phyloP scores from a whole-genome alignment of 2,888 invertebrate species.

The Chrysolina americana region DNA sequence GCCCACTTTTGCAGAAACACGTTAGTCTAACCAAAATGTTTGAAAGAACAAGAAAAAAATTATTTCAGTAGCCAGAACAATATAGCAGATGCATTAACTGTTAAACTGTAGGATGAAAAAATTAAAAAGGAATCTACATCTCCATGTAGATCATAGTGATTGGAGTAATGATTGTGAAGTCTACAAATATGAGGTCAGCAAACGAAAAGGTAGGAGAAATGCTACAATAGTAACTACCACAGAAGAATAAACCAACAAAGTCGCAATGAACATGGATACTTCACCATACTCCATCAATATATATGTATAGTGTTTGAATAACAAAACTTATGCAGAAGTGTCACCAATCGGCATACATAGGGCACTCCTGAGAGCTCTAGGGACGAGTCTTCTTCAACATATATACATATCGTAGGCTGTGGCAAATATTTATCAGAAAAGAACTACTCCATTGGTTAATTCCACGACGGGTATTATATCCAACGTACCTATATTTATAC shows the following conservation, averaged over 20 bases:
- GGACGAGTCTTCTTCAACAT: no score
- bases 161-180: constrained; percentile 24
- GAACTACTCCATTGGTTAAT: no score
- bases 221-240: constrained; percentile 16
- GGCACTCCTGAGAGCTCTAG: no score
- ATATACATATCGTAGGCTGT: no score
- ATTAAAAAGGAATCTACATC: constrained; percentile 22
- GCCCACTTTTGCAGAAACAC: constrained; percentile 23
- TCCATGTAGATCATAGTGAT: constrained; percentile 20
- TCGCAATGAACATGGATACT: constrained; percentile 12
- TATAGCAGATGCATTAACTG: constrained; percentile 19
- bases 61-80: constrained; percentile 20
- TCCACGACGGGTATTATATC: no score
- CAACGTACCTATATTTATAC: no score
- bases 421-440: no score
- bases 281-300: constrained; percentile 18
- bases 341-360: no score
- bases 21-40: constrained; percentile 17
- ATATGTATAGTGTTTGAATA: constrained; percentile 5
- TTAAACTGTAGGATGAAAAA: constrained; percentile 27
- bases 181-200: constrained; percentile 16
- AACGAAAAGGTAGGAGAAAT: not conserved
- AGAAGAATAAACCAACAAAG: constrained; percentile 16
- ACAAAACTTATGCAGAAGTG: constrained; percentile 23
- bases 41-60: constrained; percentile 13